Base-by-base conservation (phyloP, 2,888 invertebrate genomes). In the Parascotia fuliginaria region DNA sequence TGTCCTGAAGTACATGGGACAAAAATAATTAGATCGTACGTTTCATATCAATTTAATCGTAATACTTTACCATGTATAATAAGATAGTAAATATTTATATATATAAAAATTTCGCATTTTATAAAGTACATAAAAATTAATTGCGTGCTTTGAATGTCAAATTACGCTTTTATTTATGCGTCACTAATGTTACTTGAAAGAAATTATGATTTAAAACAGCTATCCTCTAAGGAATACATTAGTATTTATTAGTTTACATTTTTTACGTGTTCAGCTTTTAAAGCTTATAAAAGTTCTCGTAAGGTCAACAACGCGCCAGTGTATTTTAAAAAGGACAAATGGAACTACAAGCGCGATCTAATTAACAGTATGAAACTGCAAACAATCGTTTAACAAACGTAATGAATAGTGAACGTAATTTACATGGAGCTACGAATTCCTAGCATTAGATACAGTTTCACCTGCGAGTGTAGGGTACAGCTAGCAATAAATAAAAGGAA, bases 401-500 rank as follows among this genome's bases (percentile, higher is more conserved):
- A 28, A 27, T 36, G 7, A 32, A 50, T n/a, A 33, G 27, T 6
- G n/a, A 13, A 29, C 15, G 32, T 29, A 45, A 45, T 36, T 41
- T 37, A 37, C 34, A 36, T 24, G 9, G 14, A 34, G 42, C 42
- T 42, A 45, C 32, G 38, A 44, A 50, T 44, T 43, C 40, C 36
- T 12, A 31, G 13, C 46, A 41, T 41, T 41, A 40, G 33, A 36
- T 16, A 31, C 52, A 4, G 46, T 46, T 54, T 54, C 49, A 67
- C 60, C 54, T 59, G 50, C 43, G 55, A 63, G 48, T 45, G 43
- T 56, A 60, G 46, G 33, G 9, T 4, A n/a, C n/a, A n/a, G n/a
- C n/a, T n/a, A 39, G 49, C 61, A 56, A 72, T 72, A 66, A 63
- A 70, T 66, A 64, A 64, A 61, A 53, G 43, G 60, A 55, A 55